Conservation (phyloP, 2,888 invertebrate species). For the Drosophila rubida region DNA sequence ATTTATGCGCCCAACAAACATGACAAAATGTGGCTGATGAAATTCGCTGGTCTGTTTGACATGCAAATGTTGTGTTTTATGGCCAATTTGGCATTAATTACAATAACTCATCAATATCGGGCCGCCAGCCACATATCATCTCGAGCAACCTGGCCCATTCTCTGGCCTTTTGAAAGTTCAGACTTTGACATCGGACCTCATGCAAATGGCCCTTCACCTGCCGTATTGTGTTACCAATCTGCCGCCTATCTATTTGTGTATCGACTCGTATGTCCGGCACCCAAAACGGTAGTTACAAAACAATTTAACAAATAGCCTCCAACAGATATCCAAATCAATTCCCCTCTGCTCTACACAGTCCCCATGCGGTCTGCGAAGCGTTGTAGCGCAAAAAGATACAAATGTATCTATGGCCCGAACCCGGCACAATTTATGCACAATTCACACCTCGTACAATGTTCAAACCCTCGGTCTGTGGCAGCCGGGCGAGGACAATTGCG, state of each 20-base stretch:
- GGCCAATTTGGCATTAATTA: conserved; percentile 78
- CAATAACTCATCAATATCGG: conserved; percentile 57
- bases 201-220: conserved; percentile 67
- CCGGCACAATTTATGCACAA: conserved; percentile 62
- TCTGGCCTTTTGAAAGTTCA: conserved; percentile 52
- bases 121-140: conserved; percentile 8
- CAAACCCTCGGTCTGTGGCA: conserved; percentile 25
- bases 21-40: conserved; percentile 57
- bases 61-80: conserved; percentile 81
- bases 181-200: conserved; percentile 24
- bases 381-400: conserved; percentile 44
- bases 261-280: conserved; percentile 6
- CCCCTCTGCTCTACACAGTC: background rate
- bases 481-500: conserved; percentile 75
- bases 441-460: conserved; percentile 46
- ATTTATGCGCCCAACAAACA: conserved; percentile 29
- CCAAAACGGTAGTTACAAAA: conserved; percentile 55
- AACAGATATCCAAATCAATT: conserved; percentile 57
- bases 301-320: conserved; percentile 52
- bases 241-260: background rate
- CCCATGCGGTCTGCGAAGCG: conserved; percentile 30
- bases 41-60: conserved; percentile 63
- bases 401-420: conserved; percentile 50
- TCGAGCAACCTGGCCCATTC: conserved; percentile 9
- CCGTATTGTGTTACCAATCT: conserved; percentile 6